Percentiles rank a stretch among this genome's conserved stretches.
phyloP scores from a whole-genome alignment of 2,113 vertebrate species.

The Eidolon helvum region DNA sequence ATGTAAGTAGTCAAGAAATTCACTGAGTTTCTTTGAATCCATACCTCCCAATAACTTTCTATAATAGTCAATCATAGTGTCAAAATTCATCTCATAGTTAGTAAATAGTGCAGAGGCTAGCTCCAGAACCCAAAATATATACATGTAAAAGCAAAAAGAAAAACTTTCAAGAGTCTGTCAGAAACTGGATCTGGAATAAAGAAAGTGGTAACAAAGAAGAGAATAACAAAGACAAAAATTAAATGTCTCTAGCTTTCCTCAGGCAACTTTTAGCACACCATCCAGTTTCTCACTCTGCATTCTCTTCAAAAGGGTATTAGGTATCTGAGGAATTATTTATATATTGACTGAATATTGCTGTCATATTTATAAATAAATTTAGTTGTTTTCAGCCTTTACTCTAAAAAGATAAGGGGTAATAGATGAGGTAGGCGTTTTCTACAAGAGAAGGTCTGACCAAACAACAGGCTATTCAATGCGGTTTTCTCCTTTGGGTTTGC shows the following conservation, averaged over 20 bases:
- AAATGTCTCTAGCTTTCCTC: not conserved
- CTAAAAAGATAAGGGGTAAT: not conserved
- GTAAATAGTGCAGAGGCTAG: not conserved
- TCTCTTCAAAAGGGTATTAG: not conserved
- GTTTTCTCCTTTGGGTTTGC: not conserved
- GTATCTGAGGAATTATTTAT: not conserved
- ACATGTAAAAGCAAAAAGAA: not conserved
- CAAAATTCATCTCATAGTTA: not conserved
- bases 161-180: not conserved
- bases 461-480: not conserved
- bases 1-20: not conserved
- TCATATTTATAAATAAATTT: not conserved
- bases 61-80: too few species aligned
- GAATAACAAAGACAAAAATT: not conserved
- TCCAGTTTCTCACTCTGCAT: not conserved
- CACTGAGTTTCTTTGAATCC: not conserved
- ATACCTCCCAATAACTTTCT: not conserved
- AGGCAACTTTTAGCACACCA: not conserved
- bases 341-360: not conserved
- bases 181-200: not conserved
- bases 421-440: not conserved
- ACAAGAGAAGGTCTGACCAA: not conserved
- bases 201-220: not conserved
- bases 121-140: not conserved
- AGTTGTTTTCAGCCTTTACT: not conserved